Conservation (phyloP, 2,113 vertebrate species). For the Carettochelys insculpta region DNA sequence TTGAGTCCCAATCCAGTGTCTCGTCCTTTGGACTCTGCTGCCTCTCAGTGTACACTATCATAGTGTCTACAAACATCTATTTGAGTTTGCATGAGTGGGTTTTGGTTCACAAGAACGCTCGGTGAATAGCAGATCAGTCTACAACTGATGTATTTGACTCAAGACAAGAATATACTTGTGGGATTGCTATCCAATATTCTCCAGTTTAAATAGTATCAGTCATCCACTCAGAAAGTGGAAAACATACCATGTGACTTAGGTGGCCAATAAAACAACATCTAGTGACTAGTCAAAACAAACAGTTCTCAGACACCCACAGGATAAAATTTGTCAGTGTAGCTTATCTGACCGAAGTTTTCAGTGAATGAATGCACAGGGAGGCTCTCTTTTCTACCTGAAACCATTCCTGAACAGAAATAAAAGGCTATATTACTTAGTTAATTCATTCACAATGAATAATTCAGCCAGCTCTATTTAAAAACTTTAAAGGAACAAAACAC, state of each 20-base stretch:
- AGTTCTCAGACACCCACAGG: neutral
- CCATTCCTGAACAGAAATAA: neutral
- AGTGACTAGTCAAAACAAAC: neutral
- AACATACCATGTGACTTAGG: neutral
- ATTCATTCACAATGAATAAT: slow-evolving; percentile 4
- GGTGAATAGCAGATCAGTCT: neutral
- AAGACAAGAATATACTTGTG: neutral
- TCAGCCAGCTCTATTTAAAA: neutral
- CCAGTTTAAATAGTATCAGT: neutral
- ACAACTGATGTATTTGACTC: neutral
- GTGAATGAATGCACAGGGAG: neutral
- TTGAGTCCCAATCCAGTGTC: neutral
- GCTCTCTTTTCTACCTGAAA: too few species aligned
- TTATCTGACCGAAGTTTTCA: neutral
- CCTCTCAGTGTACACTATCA: neutral
- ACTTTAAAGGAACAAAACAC: neutral
- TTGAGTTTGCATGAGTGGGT: neutral
- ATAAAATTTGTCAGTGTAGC: neutral
- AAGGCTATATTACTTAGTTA: neutral
- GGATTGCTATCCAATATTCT: neutral
- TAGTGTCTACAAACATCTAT: neutral
- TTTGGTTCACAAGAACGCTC: neutral
- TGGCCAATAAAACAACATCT: neutral
- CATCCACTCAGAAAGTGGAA: neutral
- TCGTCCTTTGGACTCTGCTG: neutral